Percentiles rank a stretch among this genome's conserved stretches.
phyloP scores from a whole-genome alignment of 2,888 invertebrate genomes.

The Diloba caeruleocephala region DNA sequence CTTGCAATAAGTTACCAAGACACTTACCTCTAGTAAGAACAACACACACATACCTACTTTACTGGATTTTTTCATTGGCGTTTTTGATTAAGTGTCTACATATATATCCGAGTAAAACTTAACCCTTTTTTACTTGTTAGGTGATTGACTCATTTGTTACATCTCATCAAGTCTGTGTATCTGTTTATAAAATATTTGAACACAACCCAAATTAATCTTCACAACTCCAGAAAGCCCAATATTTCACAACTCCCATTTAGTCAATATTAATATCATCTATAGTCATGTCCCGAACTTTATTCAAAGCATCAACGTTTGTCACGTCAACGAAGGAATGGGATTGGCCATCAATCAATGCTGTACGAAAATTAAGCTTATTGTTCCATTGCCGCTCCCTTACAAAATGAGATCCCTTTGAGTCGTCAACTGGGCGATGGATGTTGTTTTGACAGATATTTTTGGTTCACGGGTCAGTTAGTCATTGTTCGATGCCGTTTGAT shows the following conservation, averaged over 20 bases:
- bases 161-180: constrained; percentile 36
- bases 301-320: constrained; percentile 72
- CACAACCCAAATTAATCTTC: constrained; percentile 51
- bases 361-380: constrained; percentile 84
- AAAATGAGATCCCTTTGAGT: constrained; percentile 70
- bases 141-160: constrained; percentile 36
- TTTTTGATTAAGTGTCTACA: neutral
- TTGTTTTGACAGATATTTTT: constrained; percentile 71
- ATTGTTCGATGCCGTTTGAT: constrained; percentile 52
- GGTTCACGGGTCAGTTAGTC: constrained; percentile 63
- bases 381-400: constrained; percentile 78
- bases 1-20: no score
- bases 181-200: constrained; percentile 51
- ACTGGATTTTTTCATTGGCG: neutral
- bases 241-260: constrained; percentile 52
- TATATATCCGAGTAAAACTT: no score
- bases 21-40: no score
- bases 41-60: no score
- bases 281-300: constrained; percentile 58
- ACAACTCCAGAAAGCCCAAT: constrained; percentile 39
- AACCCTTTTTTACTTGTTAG: constrained; percentile 4
- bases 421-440: constrained; percentile 58
- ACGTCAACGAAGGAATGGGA: constrained; percentile 71
- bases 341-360: constrained; percentile 83
- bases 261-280: constrained; percentile 65